These are phyloP conservation scores for Dastarcus helophoroides DNA, from an alignment of 2,888 invertebrate species.

Conservation along the genomic window DNA sequence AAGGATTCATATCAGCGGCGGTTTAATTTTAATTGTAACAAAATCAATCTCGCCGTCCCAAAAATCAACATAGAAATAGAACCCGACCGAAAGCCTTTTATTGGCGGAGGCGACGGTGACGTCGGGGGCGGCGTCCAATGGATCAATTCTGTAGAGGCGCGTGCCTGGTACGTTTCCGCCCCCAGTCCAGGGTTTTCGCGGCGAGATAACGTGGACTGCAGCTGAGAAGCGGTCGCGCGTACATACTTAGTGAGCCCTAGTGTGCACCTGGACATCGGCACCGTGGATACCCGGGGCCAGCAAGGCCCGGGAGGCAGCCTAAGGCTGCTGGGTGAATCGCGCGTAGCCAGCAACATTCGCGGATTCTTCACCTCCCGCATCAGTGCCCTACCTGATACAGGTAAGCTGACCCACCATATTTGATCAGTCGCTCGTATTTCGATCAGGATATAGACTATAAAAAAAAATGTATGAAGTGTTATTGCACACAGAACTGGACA, in stretches of 20 bases:
- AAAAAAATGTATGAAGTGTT: no score
- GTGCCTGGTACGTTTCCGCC: constrained; percentile 21
- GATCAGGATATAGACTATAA: no score
- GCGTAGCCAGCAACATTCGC: constrained; percentile 62
- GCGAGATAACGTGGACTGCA: constrained; percentile 24
- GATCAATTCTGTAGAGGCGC: constrained; percentile 23
- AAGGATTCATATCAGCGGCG: no score
- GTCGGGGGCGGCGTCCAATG: no score
- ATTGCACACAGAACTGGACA: no score
- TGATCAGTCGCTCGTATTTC: no score
- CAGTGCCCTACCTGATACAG: constrained; percentile 61
- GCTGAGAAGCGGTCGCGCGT: constrained; percentile 29
- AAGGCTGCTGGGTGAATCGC: constrained; percentile 54
- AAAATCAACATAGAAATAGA: no score
- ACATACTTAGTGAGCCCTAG: constrained; percentile 20
- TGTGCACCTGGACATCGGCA: constrained; percentile 35
- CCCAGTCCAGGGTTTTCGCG: constrained; percentile 37
- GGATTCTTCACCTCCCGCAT: constrained; percentile 60
- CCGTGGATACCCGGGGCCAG: constrained; percentile 34
- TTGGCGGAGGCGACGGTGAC: no score
- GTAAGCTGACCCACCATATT: no score
- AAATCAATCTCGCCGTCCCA: no score
- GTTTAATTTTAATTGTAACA: no score
- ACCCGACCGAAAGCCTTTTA: no score
- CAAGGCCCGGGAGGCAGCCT: constrained; percentile 38